Base-by-base conservation (phyloP, 2,888 invertebrate species). In the Chymomyza caudatula region DNA sequence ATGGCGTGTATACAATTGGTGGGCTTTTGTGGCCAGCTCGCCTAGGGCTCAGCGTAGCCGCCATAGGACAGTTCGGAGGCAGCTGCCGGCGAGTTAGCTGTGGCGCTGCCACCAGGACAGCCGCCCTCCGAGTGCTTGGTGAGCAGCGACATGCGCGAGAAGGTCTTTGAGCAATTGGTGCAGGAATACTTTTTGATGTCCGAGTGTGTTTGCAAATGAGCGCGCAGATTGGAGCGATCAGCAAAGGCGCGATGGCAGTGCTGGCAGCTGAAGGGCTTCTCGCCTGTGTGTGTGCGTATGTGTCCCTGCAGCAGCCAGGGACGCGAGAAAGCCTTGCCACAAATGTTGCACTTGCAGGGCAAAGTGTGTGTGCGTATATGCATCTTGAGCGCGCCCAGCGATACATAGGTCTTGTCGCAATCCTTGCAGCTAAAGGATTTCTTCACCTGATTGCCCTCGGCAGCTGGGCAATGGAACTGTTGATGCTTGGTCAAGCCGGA, bases 271-370 rank as follows among this genome's bases (percentile, higher is more conserved):
- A 98, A 99, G 0, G 99, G 98, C 87, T 99, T 99, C 90, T 99
- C 98, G 0, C 98, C 99, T 0, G 98, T 99, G 91, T 99, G 99
- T 0, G 98, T 99, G 60, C 99, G 93, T 87, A 98, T 97, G 92
- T 99, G 99, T 1, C 98, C 98, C 91, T 99, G 98, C 8, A 99
- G 93, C 65, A 99, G 91, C 98, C 98, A 99, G 3, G 98, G 98
- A 15, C 98, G 92, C 52, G 97, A 98, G 92, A 99, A 99, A 0
- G 98, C 98, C 89, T 99, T 99, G 37, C 98, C 98, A 89, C 98
- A 99, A 65, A 98, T 92, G 80, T 96, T 95, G 89, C 99, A 99
- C 91, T 98, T 98, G 93, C 98, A 98, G 5, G 98, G 98, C 82
- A 99, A 91, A 1, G 98, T 99, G 91, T 99, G 99, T 4, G 98